phyloP scores from a whole-genome alignment of 2,888 invertebrate species.

The Piscicola geometra region DNA sequence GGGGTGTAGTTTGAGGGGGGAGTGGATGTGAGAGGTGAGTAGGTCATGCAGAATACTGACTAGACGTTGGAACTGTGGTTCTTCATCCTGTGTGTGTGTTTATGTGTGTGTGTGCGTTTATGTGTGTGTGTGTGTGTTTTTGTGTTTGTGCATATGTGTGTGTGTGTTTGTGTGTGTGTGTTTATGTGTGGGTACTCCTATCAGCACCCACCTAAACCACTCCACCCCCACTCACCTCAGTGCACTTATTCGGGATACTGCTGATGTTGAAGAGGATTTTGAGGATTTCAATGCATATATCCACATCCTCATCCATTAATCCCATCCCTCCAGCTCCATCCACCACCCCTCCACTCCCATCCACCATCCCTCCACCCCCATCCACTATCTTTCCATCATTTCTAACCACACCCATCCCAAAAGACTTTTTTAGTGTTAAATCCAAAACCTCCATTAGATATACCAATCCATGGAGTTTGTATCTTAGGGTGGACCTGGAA shows the following conservation, averaged over 20 bases:
- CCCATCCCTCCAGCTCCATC: slow-evolving; percentile 44
- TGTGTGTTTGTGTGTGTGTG: no score
- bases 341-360: slow-evolving; percentile 52
- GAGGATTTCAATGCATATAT: slow-evolving; percentile 57
- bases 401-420: no score
- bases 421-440: slow-evolving; percentile 49
- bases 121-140: no score
- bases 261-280: slow-evolving; percentile 59
- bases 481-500: slow-evolving; percentile 54
- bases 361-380: slow-evolving; percentile 56
- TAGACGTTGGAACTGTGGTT: slow-evolving; percentile 68
- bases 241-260: slow-evolving; percentile 54
- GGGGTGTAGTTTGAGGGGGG: slow-evolving; percentile 64
- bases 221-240: no score
- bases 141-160: no score
- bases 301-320: slow-evolving; percentile 52
- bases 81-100: slow-evolving; percentile 66
- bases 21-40: slow-evolving; percentile 63
- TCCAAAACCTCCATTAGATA: slow-evolving; percentile 58
- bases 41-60: slow-evolving; percentile 69
- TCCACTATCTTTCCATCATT: no score
- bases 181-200: no score
- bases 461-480: slow-evolving; percentile 57
- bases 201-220: no score
- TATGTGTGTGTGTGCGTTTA: no score